Evolutionary conservation across 2,888 invertebrate genomes (phyloP).

Genomic region (Caenorhabditis sp.): DNA sequence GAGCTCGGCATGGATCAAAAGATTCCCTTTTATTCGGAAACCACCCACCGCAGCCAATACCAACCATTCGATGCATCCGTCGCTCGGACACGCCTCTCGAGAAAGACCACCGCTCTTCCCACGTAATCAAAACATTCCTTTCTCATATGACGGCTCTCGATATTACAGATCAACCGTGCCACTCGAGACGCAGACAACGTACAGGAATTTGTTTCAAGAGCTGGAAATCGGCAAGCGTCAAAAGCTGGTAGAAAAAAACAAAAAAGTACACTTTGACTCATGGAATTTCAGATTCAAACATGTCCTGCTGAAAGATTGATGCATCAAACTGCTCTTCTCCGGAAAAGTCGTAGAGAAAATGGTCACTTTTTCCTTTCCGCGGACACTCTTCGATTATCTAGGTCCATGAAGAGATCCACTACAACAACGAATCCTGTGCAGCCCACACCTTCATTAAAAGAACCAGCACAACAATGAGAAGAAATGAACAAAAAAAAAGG

Average conservation of each 20-base stretch:
- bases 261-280: not conserved
- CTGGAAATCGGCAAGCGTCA: constrained; percentile 59
- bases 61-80: constrained; percentile 53
- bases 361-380: constrained; percentile 58
- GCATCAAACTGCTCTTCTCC: constrained; percentile 42
- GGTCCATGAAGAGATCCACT: not conserved
- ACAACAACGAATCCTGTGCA: constrained; percentile 2
- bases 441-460: constrained; percentile 49
- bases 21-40: constrained; percentile 64
- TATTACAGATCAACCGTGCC: constrained; percentile 50
- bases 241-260: constrained; percentile 32
- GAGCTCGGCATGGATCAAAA: constrained; percentile 27
- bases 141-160: constrained; percentile 11
- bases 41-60: constrained; percentile 63
- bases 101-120: constrained; percentile 31
- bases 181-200: constrained; percentile 57
- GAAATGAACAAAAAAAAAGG: too few species aligned
- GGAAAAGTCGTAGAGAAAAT: constrained; percentile 49
- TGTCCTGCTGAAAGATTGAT: constrained; percentile 64
- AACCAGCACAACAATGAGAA: constrained; percentile 43
- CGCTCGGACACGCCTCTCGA: constrained; percentile 48
- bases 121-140: constrained; percentile 28
- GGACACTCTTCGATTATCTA: constrained; percentile 14
- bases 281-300: constrained; percentile 52
- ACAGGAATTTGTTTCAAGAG: constrained; percentile 59